These are phyloP conservation scores for Rhingia rostrata DNA, from an alignment of 2,888 invertebrate species.

Conservation along the genomic window DNA sequence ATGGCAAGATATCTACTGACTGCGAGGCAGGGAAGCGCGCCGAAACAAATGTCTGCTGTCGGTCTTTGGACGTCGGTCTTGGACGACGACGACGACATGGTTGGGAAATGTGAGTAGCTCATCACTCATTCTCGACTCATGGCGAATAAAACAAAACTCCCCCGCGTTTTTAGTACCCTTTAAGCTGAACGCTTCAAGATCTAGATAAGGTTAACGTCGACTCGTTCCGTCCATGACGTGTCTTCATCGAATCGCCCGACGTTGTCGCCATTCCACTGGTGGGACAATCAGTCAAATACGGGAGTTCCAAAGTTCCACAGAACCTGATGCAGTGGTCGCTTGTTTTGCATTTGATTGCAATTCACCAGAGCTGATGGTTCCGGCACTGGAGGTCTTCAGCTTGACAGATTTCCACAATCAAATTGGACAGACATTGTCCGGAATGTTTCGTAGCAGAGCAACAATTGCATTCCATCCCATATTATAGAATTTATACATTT, in stretches of 20 bases:
- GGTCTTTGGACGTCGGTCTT: conserved; percentile 21
- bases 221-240: conserved; percentile 44
- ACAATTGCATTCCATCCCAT: conserved; percentile 7
- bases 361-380: conserved; percentile 66
- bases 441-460: conserved; percentile 12
- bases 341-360: conserved; percentile 66
- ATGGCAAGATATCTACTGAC: conserved; percentile 29
- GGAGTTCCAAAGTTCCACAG: conserved; percentile 5
- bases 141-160: conserved; percentile 33
- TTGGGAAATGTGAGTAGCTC: conserved; percentile 56
- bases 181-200: conserved; percentile 36
- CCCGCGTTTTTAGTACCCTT: conserved; percentile 57
- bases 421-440: conserved; percentile 35
- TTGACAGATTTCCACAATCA: conserved; percentile 53
- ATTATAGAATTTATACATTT: conserved; percentile 14
- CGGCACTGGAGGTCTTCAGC: conserved; percentile 53
- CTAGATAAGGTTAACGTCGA: conserved; percentile 54
- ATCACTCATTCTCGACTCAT: conserved; percentile 61
- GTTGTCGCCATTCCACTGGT: conserved; percentile 5
- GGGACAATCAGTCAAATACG: conserved; percentile 42
- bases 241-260: conserved; percentile 51
- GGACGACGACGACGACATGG: not conserved
- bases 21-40: conserved; percentile 30
- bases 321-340: not conserved
- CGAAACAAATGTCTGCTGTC: conserved; percentile 68